Base-by-base conservation (phyloP, 2,888 invertebrate genomes). In the Tenthredo scrophulariae region DNA sequence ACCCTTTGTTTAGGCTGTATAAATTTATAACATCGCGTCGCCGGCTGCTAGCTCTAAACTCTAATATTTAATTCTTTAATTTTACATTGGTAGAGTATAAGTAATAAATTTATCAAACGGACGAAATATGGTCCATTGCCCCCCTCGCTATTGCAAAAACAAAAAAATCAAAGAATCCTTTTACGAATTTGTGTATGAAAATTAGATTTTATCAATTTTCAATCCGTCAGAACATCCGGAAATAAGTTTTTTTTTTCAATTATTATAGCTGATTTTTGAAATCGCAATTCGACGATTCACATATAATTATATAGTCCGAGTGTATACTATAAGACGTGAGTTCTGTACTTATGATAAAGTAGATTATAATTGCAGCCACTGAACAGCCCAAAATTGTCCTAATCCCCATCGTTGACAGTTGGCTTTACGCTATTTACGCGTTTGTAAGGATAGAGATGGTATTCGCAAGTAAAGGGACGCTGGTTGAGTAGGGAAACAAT, bases 401-500 rank as follows among this genome's bases (percentile, higher is more conserved):
- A 67, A 67, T 67, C 67, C 29, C 18, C 33, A 7, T 26, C 33
- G 15, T 67, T 67, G 29, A 67, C 67, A 18, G 29, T 67, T 67
- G 33, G 67, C 67, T 67, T 67, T 33, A 6, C 67, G 29, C 67
- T 29, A 67, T 67, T 33, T 67, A 67, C 67, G 5, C 18, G 67
- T 67, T 33, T 67, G 33, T 29, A 67, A 33, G 67, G 33, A 67
- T 29, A 65, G 15, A 26, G 29, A 3, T 7, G 40, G 74, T 26
- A 62, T 62, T 62, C 22, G 10, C 62, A 7, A 22, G 26, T 26
- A 10, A 50, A 40, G 15, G 26, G 40, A 18, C 18, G 50, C 13
- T 54, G 29, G 26, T 33, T 50, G 18, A 46, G 77, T 29, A 77
- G 46, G 50, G 50, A 77, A 77, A 77, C 77, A 77, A 77, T 77